phyloP scores from a whole-genome alignment of 2,113 vertebrate species.

The Tinamus guttatus region DNA sequence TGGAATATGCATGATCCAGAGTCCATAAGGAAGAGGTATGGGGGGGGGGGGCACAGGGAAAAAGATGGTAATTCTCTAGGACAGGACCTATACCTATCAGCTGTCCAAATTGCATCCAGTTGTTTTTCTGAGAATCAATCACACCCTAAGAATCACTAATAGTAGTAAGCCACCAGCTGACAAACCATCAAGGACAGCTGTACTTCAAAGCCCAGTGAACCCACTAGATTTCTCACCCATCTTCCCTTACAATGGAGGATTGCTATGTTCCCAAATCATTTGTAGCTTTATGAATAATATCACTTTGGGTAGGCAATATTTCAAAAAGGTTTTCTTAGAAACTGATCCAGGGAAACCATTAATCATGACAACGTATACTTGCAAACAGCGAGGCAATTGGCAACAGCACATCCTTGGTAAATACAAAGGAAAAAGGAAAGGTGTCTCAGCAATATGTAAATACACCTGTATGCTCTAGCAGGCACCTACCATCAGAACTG shows the following conservation, averaged over 20 bases:
- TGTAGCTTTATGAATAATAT: not conserved
- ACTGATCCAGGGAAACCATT: not conserved
- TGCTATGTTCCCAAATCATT: accelerated
- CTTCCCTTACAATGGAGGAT: not conserved
- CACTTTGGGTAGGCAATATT: not conserved
- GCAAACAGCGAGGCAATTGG: not conserved
- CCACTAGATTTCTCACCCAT: not conserved
- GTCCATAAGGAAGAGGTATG: not conserved
- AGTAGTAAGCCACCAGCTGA: not conserved
- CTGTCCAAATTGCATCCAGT: not conserved
- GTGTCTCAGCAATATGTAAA: not conserved
- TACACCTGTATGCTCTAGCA: not conserved
- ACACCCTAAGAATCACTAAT: not conserved
- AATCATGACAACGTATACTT: not conserved
- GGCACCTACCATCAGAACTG: not conserved
- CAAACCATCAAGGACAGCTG: not conserved
- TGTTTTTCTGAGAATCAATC: not conserved
- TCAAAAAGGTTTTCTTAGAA: not conserved
- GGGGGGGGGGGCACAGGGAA: not conserved
- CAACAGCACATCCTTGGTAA: not conserved
- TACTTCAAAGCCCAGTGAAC: not conserved
- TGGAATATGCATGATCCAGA: not conserved
- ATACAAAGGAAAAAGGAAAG: not conserved
- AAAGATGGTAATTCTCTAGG: not conserved
- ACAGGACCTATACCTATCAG: not conserved